Percentiles rank a stretch among this genome's conserved stretches.
Evolutionary conservation across 2,113 vertebrate genomes (phyloP).

Genomic region (Equus quagga): DNA sequence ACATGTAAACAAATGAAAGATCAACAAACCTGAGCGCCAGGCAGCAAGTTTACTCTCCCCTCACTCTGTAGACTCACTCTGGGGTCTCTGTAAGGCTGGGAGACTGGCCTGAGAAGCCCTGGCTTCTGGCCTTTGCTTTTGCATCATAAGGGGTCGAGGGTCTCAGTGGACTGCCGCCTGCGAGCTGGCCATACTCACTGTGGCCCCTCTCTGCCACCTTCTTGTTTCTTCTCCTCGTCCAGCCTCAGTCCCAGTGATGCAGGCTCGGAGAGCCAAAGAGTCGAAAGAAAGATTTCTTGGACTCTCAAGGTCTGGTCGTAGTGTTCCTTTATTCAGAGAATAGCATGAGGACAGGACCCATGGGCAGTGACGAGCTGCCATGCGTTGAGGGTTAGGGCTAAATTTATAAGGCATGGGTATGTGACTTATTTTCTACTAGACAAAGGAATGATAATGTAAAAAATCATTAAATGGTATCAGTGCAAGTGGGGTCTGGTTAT

Average conservation of each 20-base stretch:
- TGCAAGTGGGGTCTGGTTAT: too few relatives aligned
- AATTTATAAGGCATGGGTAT: too few relatives aligned
- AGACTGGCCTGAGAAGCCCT: neutral
- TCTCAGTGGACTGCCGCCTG: neutral
- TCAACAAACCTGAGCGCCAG: neutral
- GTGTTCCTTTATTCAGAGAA: too few relatives aligned
- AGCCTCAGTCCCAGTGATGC: neutral
- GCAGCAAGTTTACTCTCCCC: accelerated
- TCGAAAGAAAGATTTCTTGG: too few relatives aligned
- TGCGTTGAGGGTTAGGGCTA: too few relatives aligned
- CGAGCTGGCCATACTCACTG: neutral
- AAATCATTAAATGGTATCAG: too few relatives aligned
- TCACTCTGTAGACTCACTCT: neutral
- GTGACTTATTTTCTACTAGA: too few relatives aligned
- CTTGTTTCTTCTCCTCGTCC: neutral
- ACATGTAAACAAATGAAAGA: neutral
- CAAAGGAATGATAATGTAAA: too few relatives aligned
- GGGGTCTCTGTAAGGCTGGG: neutral
- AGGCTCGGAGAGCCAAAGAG: too few relatives aligned
- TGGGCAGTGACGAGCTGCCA: too few relatives aligned
- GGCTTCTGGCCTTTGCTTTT: neutral
- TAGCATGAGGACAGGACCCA: too few relatives aligned
- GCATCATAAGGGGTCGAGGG: neutral
- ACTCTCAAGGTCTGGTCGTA: too few relatives aligned
- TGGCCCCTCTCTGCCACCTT: neutral